Evolutionary conservation across 1,140 invertebrate genomes (phyloP).

Genomic region (Antheraea pernyi): DNA sequence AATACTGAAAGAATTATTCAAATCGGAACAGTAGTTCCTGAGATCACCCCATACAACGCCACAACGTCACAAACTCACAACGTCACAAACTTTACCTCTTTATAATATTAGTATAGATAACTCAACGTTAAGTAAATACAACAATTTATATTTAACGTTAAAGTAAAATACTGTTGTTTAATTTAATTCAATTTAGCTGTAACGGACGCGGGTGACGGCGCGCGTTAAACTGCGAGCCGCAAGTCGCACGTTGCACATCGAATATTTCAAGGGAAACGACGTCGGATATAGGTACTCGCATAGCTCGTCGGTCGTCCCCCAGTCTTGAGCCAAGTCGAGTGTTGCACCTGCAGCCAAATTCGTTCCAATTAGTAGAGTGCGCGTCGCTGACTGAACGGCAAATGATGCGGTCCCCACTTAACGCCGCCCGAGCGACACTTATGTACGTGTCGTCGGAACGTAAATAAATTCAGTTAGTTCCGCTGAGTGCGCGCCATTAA

Average conservation of each 20-base stretch:
- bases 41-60: too few species aligned
- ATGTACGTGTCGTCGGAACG: constrained; percentile 50
- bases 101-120: too few species aligned
- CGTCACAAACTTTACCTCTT: too few species aligned
- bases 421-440: constrained; percentile 53
- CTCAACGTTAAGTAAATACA: too few species aligned
- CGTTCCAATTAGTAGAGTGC: constrained; percentile 76
- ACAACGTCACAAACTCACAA: too few species aligned
- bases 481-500: constrained; percentile 64
- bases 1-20: too few species aligned
- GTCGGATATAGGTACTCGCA: constrained; percentile 50
- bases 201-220: constrained; percentile 42
- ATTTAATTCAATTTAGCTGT: constrained; percentile 75
- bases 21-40: too few species aligned
- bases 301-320: constrained; percentile 53
- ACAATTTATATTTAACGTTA: constrained; percentile 52
- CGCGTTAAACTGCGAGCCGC: constrained; percentile 43
- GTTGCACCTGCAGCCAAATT: constrained; percentile 77
- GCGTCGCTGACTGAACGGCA: constrained; percentile 70
- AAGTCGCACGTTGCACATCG: constrained; percentile 67
- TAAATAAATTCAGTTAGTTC: constrained; percentile 71
- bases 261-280: constrained; percentile 68
- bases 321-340: constrained; percentile 75
- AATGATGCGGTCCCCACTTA: constrained; percentile 75
- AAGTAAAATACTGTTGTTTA: constrained; percentile 75